Evolutionary conservation across 2,888 invertebrate species (phyloP), one percentile per base, ranked within the genome.

Genomic region (Heteropelma amictum): DNA sequence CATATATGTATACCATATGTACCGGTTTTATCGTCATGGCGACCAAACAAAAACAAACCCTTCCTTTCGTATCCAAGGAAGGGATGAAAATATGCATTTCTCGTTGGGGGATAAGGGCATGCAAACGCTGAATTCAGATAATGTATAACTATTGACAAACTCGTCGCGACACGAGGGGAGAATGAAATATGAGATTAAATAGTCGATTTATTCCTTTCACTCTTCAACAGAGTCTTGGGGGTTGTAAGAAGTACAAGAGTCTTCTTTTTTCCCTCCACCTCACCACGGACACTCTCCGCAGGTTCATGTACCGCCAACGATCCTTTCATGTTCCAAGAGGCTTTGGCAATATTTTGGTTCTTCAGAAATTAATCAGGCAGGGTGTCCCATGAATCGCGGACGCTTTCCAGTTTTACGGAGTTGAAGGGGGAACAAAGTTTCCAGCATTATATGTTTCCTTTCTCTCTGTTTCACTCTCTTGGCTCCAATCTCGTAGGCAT

Each of bases 11-110:
- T n/a, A n/a, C 40, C 14, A 38, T 5, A 23, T 28, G 28, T 40
- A 75, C 77, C 53, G 63, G 78, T 73, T 74, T 79, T 56, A 79
- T 82, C 77, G 72, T 68, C 75, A 81, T 82, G 79, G 60, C 73
- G 70, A 79, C 78, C 61, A 56, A 33, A 61, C 68, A 67, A 78
- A 77, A 79, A 69, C 77, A 74, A 64, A 72, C 70, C 58, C 42
- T 7, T 8, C 40, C 51, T 21, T 38, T 38, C 33, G 38, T 38
- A 49, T 30, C 51, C 51, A 28, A 51, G 40, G 17, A 35, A 58
- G 38, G 38, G n/a, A n/a, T n/a, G n/a, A n/a, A 17, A 23, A 10
- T 3, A 51, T 21, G 45, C 28, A 17, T 60, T 51, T 30, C 51
- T 4, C 60, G 30, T 23, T 69, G 40, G 60, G 42, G 28, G 19